These are phyloP conservation scores for Cherax destructor DNA, from an alignment of 1,140 invertebrate species.

Conservation along the genomic window DNA sequence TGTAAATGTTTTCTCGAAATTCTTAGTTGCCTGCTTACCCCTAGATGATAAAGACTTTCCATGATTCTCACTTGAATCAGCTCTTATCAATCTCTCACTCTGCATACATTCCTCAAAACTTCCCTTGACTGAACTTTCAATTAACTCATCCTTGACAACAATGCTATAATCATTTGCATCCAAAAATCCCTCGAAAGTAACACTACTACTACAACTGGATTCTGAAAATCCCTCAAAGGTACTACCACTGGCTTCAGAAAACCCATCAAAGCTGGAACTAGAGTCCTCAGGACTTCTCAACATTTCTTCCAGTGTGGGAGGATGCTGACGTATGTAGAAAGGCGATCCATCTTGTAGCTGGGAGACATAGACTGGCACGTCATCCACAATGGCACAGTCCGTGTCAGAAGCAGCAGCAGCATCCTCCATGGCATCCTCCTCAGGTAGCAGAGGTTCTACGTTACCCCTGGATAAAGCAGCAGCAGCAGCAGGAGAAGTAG, in stretches of 20 bases:
- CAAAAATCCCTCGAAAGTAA: slow-evolving; percentile 32
- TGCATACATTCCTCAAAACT: no score
- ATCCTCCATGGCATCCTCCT: not conserved
- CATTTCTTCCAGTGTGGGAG: slow-evolving; percentile 16
- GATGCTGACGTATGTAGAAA: slow-evolving; percentile 25
- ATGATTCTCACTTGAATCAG: no score
- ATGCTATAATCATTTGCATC: not conserved
- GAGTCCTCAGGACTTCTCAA: not conserved
- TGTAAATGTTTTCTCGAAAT: no score
- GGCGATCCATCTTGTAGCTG: slow-evolving; percentile 4
- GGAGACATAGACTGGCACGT: slow-evolving; percentile 34
- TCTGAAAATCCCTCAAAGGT: slow-evolving; percentile 55
- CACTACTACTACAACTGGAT: not conserved
- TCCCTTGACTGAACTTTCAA: not conserved
- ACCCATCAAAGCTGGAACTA: slow-evolving; percentile 37
- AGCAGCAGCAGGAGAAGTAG: no score
- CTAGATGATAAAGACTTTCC: no score
- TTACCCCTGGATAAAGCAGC: not conserved
- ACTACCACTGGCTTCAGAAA: slow-evolving; percentile 45
- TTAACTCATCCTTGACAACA: not conserved
- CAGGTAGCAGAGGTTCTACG: not conserved
- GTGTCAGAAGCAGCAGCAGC: not conserved
- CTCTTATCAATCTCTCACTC: no score
- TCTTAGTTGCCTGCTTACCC: not conserved
- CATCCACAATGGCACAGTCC: slow-evolving; percentile 18